A percentile compares a stretch with the other conserved stretches of the same genome.
Evolutionary conservation across 1,140 invertebrate genomes (phyloP).

Genomic region (Cydia pomonella): DNA sequence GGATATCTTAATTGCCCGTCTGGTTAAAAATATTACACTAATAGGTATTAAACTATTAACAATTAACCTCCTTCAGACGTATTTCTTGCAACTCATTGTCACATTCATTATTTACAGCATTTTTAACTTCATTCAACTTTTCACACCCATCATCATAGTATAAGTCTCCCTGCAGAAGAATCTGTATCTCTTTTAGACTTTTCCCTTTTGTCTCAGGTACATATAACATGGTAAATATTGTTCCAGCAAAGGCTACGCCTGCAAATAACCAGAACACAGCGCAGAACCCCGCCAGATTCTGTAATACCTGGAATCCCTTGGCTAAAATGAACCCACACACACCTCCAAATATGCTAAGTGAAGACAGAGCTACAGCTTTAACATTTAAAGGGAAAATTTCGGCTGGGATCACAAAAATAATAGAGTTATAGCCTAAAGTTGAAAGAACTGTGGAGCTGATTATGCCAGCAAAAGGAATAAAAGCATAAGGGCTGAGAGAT

Average conservation of each 20-base stretch:
- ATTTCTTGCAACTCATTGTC: not conserved
- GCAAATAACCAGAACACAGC: slow-evolving; percentile 80
- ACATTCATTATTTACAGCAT: not conserved
- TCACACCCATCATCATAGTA: slow-evolving; percentile 40
- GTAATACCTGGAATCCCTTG: slow-evolving; percentile 77
- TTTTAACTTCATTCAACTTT: slow-evolving; percentile 33
- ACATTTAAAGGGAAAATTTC: slow-evolving; percentile 83
- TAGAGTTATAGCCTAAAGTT: slow-evolving; percentile 80
- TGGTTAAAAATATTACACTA: too few species aligned
- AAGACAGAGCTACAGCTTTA: slow-evolving; percentile 79
- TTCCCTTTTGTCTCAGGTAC: slow-evolving; percentile 88
- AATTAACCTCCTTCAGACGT: not conserved
- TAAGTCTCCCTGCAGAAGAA: slow-evolving; percentile 57
- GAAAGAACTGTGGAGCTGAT: slow-evolving; percentile 80
- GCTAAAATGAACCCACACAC: slow-evolving; percentile 74
- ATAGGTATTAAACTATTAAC: not conserved
- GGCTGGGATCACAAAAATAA: slow-evolving; percentile 81
- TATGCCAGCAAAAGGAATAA: slow-evolving; percentile 78
- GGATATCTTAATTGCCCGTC: too few species aligned
- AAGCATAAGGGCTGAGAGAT: slow-evolving; percentile 57
- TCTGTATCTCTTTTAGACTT: slow-evolving; percentile 84
- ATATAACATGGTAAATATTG: slow-evolving; percentile 80
- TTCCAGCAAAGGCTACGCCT: slow-evolving; percentile 69
- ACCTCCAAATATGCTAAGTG: slow-evolving; percentile 66
- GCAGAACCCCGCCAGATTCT: slow-evolving; percentile 72